Percentiles rank a stretch among this genome's conserved stretches.
These are phyloP conservation scores for Oeneis ivallda DNA, from an alignment of 2,888 invertebrate genomes.

Conservation along the genomic window DNA sequence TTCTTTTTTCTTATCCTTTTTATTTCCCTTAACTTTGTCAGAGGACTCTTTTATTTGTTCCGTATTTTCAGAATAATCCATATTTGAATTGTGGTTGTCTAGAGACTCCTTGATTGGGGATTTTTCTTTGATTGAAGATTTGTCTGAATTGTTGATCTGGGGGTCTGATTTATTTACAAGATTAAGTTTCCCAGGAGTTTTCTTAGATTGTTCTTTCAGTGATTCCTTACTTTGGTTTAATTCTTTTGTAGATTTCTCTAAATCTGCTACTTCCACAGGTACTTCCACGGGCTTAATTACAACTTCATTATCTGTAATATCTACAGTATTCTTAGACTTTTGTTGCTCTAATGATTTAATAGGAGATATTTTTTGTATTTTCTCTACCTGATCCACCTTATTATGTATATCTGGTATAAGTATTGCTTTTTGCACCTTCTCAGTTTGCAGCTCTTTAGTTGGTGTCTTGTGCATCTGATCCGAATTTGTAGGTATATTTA, in stretches of 20 bases:
- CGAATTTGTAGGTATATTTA: slow-evolving; percentile 4
- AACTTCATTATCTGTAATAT: slow-evolving; percentile 13
- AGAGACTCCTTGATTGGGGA: background rate
- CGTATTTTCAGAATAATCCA: slow-evolving; percentile 17
- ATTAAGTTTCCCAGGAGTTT: slow-evolving; percentile 3
- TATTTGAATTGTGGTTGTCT: background rate
- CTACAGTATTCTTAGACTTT: background rate
- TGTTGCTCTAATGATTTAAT: background rate
- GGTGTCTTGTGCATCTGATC: background rate
- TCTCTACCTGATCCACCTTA: background rate
- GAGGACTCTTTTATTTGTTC: slow-evolving; percentile 50
- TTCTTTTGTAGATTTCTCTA: slow-evolving; percentile 6
- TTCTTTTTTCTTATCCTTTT: slow-evolving; percentile 37
- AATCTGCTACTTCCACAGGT: slow-evolving; percentile 1
- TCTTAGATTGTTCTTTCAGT: background rate
- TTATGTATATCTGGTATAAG: background rate
- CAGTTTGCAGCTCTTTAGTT: background rate
- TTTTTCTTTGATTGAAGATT: slow-evolving; percentile 4
- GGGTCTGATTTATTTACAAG: slow-evolving; percentile 1
- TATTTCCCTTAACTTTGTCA: slow-evolving; percentile 30
- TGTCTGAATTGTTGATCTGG: background rate
- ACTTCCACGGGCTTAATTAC: background rate
- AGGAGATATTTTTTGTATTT: background rate
- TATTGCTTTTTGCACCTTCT: background rate
- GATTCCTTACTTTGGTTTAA: background rate